Evolutionary conservation across 2,888 invertebrate genomes (phyloP), one percentile per base, ranked within the genome.

Genomic region (Hypomecis atomaria): DNA sequence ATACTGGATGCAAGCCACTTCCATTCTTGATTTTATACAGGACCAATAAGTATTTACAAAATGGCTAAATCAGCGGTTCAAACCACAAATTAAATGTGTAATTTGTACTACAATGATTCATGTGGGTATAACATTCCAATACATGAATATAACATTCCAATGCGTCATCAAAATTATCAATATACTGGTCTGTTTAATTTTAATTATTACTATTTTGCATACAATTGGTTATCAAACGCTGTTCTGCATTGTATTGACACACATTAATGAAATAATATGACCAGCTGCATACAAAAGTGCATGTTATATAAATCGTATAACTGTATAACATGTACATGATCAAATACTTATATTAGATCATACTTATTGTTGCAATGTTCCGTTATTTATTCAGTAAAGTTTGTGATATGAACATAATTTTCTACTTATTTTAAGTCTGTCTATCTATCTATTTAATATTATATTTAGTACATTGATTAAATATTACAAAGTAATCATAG

Each of bases 181-280:
- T 47, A 23, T 37, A 45, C 10, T 40, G 45, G 56, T 6, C 40
- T 40, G 47, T 45, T 23, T 23, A 1, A 23, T 23, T 23, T 23
- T 23, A 23, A 33, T 33, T n/a, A 47, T 10, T 13, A 33, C 38
- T 13, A 45, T 47, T 56, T 56, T 38, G 38, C 38, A 56, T 56
- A 47, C 38, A 56, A 56, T 47, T 38, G 47, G 10, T 38, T 47
- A 47, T 56, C 56, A 33, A 44, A 43, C 34, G 54, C 33, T 55
- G 11, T 43, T 45, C 23, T 45, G 38, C 40, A 40, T 48, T 38
- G 5, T 37, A 47, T 56, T 56, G 56, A 56, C 47, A 47, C 56
- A 56, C 5, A 38, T 56, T 33, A n/a, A 40, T 43, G 33, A 5
- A 45, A 36, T 55, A 45, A 56, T 47, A 23, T 23, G 1, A 23